Base-by-base conservation (phyloP, 1,140 invertebrate species). In the Caenorhabditis remanei region DNA sequence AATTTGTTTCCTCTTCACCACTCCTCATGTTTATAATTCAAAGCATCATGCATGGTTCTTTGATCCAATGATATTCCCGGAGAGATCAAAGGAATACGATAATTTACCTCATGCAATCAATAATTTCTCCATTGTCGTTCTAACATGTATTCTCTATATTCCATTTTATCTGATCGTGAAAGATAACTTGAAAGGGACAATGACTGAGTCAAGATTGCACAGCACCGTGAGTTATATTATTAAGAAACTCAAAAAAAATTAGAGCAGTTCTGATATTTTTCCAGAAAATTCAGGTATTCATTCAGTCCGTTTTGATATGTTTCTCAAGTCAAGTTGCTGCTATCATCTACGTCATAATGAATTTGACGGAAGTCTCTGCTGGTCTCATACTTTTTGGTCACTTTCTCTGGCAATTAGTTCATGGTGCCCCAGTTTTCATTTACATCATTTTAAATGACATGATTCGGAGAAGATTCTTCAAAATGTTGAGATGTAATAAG, bases 21-120 rank as follows among this genome's bases (percentile, higher is more conserved):
- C 65, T 19, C 65, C 65, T 6, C 65, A 71, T 19, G 65, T 71
- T 11, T 71, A 71, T 16, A 71, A 71, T 71, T 71, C 65, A 4
- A 71, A 71, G 16, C 65, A 71, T 71, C 65, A 43, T 46, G 65
- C 65, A 19, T 71, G 65, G 65, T 46, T 71, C 41, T 71, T 43
- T 16, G 65, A 71, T 43, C 65, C 65, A 4, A 71, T 71, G 65
- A 71, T 71, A 19, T 71, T 71, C 16, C 65, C 65, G 19, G 41
- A n/a, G 8, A 71, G 13, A 19, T 40, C 65, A 1, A 71, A 71
- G 8, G 40, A 71, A 43, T 71, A 71, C 41, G 65, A 71, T 71
- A 71, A 71, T 19, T 11, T 71, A 19, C 16, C 14, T 43, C 65
- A 71, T 71, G n/a, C 13, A 0, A 46, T 71, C 41, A 71, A 71